phyloP scores from a whole-genome alignment of 2,797 vertebrate genomes.

The Champsocephalus gunnari region DNA sequence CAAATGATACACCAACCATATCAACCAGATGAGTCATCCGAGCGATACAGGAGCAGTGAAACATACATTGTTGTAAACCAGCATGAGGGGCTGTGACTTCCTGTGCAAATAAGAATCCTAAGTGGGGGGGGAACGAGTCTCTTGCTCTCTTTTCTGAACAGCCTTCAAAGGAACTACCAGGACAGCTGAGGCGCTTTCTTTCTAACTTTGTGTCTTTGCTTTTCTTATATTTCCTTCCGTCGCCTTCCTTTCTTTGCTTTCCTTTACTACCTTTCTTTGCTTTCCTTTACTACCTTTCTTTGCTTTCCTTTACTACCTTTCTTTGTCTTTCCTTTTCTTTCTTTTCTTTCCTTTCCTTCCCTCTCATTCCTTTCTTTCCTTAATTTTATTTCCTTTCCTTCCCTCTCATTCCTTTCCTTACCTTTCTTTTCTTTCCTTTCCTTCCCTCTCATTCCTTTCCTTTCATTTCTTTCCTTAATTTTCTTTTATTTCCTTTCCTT shows the following conservation, averaged over 20 bases:
- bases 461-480: too few relatives aligned
- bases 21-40: conserved; percentile 8
- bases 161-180: conserved; percentile 13
- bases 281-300: not conserved
- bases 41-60: not conserved
- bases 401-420: too few relatives aligned
- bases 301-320: too few relatives aligned
- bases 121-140: conserved; percentile 13
- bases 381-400: too few relatives aligned
- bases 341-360: too few relatives aligned
- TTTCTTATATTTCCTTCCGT: not conserved
- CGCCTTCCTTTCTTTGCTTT: too few relatives aligned
- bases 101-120: conserved; percentile 32
- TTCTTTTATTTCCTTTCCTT: too few relatives aligned
- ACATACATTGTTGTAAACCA: conserved; percentile 19
- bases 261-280: too few relatives aligned
- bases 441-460: too few relatives aligned
- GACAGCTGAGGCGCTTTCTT: not conserved
- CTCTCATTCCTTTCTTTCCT: not conserved
- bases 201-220: too few relatives aligned
- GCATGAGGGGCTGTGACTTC: conserved; percentile 37
- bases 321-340: fast-evolving
- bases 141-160: not conserved
- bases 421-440: too few relatives aligned
- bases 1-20: not conserved